A percentile compares a stretch with the other conserved stretches of the same genome.
Conservation (phyloP, 2,797 vertebrate genomes). For the Tapirus indicus region DNA sequence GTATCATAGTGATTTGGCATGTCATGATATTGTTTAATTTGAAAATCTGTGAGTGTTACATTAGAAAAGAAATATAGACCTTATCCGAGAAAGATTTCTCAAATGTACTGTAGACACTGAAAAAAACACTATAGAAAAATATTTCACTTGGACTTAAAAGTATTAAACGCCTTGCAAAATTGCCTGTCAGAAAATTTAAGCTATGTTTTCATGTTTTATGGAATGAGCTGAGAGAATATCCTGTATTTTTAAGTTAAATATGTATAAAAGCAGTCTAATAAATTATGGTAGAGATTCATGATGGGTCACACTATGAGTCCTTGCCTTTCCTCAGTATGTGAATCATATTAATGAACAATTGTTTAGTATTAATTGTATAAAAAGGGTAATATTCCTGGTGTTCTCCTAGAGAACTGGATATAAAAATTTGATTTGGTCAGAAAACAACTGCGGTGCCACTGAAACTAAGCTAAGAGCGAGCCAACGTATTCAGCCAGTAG, state of each 20-base stretch:
- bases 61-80: conserved; percentile 77
- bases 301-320: not conserved
- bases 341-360: conserved; percentile 48
- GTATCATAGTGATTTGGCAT: conserved; percentile 76
- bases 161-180: conserved; percentile 83
- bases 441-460: conserved; percentile 56
- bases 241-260: conserved; percentile 79
- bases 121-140: conserved; percentile 86
- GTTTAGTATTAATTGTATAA: conserved; percentile 32
- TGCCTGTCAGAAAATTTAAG: conserved; percentile 83
- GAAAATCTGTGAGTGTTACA: conserved; percentile 73
- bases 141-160: conserved; percentile 87
- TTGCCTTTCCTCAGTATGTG: not conserved
- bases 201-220: conserved; percentile 83
- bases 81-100: conserved; percentile 84
- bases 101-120: conserved; percentile 83
- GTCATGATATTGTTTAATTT: conserved; percentile 77
- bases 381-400: conserved; percentile 20
- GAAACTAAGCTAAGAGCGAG: conserved; percentile 6
- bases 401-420: conserved; percentile 45
- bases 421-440: conserved; percentile 63
- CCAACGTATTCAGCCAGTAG: conserved; percentile 23
- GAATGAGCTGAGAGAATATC: conserved; percentile 72
- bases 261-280: conserved; percentile 69
- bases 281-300: conserved; percentile 76